These are phyloP conservation scores for Chorisops tibialis DNA, from an alignment of 2,888 invertebrate genomes.

Conservation along the genomic window DNA sequence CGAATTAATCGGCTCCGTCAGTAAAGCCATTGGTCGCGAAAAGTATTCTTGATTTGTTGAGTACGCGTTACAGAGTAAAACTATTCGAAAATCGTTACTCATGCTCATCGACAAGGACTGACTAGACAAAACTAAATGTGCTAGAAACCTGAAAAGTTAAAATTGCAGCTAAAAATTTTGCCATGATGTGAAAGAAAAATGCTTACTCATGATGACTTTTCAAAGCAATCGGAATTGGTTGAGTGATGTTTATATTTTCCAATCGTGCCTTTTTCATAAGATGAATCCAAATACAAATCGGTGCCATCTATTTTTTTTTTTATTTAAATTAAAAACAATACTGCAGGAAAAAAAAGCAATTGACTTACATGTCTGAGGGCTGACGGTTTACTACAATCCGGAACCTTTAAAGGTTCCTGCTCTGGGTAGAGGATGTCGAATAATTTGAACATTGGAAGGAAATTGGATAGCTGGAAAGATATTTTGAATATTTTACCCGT, in stretches of 20 bases:
- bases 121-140: conserved; percentile 76
- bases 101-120: conserved; percentile 72
- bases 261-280: conserved; percentile 88
- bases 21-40: conserved; percentile 85
- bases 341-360: too few relatives aligned
- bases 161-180: conserved; percentile 10
- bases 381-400: conserved; percentile 81
- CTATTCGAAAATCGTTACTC: conserved; percentile 85
- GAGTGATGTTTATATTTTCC: conserved; percentile 74
- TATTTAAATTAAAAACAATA: too few relatives aligned
- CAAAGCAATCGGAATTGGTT: conserved; percentile 75
- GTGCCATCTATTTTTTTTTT: conserved; percentile 66
- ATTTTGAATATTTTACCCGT: conserved; percentile 18
- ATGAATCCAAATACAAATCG: conserved; percentile 96
- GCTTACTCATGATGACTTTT: conserved; percentile 79
- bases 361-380: conserved; percentile 49
- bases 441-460: conserved; percentile 83
- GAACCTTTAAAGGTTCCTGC: conserved; percentile 82
- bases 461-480: conserved; percentile 66
- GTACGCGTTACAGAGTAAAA: conserved; percentile 91
- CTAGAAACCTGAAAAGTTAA: conserved; percentile 67
- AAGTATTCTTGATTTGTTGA: conserved; percentile 90
- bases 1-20: conserved; percentile 77
- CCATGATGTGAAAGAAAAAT: too few relatives aligned
- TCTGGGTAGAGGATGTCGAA: conserved; percentile 92